Evolutionary conservation across 1,140 invertebrate genomes (phyloP), one percentile per base, ranked within the genome.

Genomic region (Formica selysi): DNA sequence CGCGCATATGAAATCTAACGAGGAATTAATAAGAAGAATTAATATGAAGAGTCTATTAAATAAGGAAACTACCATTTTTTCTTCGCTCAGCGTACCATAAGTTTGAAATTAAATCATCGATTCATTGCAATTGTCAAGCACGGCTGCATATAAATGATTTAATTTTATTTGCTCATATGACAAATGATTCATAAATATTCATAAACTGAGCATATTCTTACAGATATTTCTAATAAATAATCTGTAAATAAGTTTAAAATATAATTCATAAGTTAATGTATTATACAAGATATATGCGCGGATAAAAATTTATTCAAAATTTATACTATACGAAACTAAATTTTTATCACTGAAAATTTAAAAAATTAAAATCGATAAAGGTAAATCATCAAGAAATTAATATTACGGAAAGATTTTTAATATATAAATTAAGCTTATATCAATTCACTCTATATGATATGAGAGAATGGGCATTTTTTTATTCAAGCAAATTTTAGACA

Each of bases 151-250:
- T 65, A 65, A 78, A 78, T 13, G 41, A 8, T 65, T 41, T 44
- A 65, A 36, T 11, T 57, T 76, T 7, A 41, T 59, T 44, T 48
- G 19, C 38, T 44, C 59, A 1, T 44, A 2, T 44, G 11, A 78
- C 26, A 78, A 48, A 65, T 78, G 26, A 61, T 48, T 65, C 38
- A 78, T 65, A 44, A 65, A 78, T 78, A 78, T 78, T 44, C 22
- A 48, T 78, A 65, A 65, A 3, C 8, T 32, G 44, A 65, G 44
- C 6, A n/a, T 26, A 13, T 19, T 76, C 10, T 32, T 65, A 65
- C 1, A 2, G n/a, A 78, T 65, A 78, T 44, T 78, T 65, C 11
- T 29, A 65, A 76, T 44, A 10, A 76, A 10, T 51, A 51, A 76
- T 76, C 10, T 29, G 10, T 38, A 16, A 41, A n/a, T 32, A 36